Base-by-base conservation (phyloP, 2,888 invertebrate genomes). In the Metellina segmentata region DNA sequence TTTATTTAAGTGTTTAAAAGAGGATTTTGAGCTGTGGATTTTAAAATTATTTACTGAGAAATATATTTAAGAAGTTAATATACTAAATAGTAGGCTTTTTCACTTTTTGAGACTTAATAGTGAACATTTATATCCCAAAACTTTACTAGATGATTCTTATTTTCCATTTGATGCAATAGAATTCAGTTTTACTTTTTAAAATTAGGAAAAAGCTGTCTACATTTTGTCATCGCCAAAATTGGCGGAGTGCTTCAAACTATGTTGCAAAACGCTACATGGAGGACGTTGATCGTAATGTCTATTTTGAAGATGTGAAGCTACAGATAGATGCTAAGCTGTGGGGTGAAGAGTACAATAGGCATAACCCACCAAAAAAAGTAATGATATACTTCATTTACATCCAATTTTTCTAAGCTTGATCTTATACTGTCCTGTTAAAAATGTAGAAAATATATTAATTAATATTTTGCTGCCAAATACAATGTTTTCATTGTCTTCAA, bases 241-340 rank as follows among this genome's bases (percentile, higher is more conserved):
- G 96, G 96, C 93, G 93, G 83, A 95, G 95, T 93, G 95, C 96
- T 1, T 95, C 95, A 87, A 96, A 96, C 94, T 96, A 96, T 94
- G 96, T 96, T 85, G 96, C 96, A 61, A 96, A 96, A 94, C 94
- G 94, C 19, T 96, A 96, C 94, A 95, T 95, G 94, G 95, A 95
- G 83, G 93, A 94, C 53, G 96, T 96, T 8, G 95, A 95, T 71
- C 94, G 95, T 34, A 94, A 95, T 19, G 95, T 95, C 4, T 95
- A 96, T 93, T 96, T 96, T 94, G 95, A 96, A 92, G 96, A 96
- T 94, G 96, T 96, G 61, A 95, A 95, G 90, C 94, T 96, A n/a
- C 96, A 96, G 94, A 96, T 96, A 96, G 96, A 96, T 94, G 96
- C 96, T 52, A 96, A 96, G 94, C 94, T 96, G 75, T 96, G 96